Percentiles rank a stretch among this genome's conserved stretches.
Conservation (phyloP, 2,888 invertebrate species). For the Darwinula stevensoni region DNA sequence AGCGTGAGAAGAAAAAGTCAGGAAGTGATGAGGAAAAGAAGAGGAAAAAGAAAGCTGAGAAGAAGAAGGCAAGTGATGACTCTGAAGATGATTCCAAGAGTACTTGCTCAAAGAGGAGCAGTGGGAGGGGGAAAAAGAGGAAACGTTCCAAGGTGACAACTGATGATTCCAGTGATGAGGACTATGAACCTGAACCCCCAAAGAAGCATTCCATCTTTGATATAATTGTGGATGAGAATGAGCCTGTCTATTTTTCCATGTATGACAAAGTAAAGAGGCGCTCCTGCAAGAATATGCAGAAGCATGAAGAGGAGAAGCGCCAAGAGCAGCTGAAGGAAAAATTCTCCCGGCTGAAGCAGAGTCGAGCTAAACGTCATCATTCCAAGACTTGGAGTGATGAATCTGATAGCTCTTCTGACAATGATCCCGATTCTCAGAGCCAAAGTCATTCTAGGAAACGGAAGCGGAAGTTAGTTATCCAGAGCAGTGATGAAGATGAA, state of each 20-base stretch:
- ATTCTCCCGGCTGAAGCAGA: conserved; percentile 54
- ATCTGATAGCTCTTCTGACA: conserved; percentile 10
- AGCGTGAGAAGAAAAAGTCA: conserved; percentile 5
- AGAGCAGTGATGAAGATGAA: no score
- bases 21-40: no score
- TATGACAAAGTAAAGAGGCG: conserved; percentile 73
- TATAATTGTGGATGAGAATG: conserved; percentile 39
- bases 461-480: background rate
- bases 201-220: conserved; percentile 39
- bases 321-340: conserved; percentile 63
- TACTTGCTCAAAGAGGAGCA: background rate
- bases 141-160: background rate
- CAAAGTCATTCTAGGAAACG: background rate
- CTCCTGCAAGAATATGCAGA: conserved; percentile 62
- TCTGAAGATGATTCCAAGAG: no score
- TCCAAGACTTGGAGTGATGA: conserved; percentile 5
- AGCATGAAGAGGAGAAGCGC: conserved; percentile 38
- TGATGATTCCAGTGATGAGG: conserved; percentile 5
- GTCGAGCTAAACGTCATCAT: conserved; percentile 8
- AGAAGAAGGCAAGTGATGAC: no score
- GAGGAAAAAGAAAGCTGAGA: background rate
- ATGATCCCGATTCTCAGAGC: conserved; percentile 10
- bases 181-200: conserved; percentile 5
- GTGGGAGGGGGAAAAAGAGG: background rate
- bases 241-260: conserved; percentile 78